phyloP scores from a whole-genome alignment of 2,797 vertebrate species.

The Alca torda region DNA sequence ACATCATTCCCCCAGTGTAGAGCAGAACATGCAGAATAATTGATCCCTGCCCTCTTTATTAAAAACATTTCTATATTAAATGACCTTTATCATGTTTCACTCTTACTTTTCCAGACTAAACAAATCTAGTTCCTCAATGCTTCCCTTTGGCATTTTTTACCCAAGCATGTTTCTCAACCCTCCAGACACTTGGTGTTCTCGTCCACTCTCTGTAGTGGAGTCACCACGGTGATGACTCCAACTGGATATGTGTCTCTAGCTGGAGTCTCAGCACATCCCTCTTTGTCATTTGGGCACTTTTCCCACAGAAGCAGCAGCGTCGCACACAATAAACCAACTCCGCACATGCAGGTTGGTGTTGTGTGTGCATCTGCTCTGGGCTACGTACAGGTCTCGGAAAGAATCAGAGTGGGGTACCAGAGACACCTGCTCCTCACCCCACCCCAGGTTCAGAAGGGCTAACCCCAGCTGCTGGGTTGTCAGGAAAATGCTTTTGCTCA shows the following conservation, averaged over 20 bases:
- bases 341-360: background rate
- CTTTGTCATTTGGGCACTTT: background rate
- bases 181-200: background rate
- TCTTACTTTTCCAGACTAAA: constrained; percentile 40
- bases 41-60: constrained; percentile 47
- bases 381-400: background rate
- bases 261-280: background rate
- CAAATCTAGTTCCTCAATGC: background rate
- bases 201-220: background rate
- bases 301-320: rapidly evolving
- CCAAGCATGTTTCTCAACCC: background rate
- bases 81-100: constrained; percentile 18
- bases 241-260: background rate
- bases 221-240: background rate
- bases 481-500: background rate
- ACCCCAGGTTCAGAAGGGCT: background rate
- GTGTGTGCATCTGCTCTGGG: background rate
- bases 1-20: background rate
- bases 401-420: background rate
- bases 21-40: constrained; percentile 25
- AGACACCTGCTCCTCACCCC: background rate
- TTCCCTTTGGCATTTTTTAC: background rate
- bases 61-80: constrained; percentile 14
- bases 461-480: background rate
- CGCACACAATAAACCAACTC: background rate